phyloP scores from a whole-genome alignment of 2,797 vertebrate species.

The Squalus acanthias region DNA sequence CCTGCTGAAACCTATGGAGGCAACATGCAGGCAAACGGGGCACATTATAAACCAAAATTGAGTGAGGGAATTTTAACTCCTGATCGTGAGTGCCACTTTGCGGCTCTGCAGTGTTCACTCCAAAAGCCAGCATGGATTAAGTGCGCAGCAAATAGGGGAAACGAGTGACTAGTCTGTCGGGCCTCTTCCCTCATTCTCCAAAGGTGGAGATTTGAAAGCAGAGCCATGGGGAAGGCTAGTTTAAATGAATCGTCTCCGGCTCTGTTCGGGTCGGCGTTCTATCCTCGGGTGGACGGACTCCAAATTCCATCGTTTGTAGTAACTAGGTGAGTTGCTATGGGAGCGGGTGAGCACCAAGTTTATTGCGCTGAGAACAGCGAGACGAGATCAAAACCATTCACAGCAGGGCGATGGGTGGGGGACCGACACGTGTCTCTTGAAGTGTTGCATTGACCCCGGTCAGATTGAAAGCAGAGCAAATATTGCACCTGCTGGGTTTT shows the following conservation, averaged over 20 bases:
- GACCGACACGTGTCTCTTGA: neutral
- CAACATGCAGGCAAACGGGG: neutral
- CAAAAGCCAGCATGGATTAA: neutral
- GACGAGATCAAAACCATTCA: neutral
- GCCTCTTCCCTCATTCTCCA: neutral
- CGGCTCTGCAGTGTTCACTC: neutral
- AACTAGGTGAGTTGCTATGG: constrained; percentile 24
- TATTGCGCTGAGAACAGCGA: neutral
- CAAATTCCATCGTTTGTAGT: constrained; percentile 21
- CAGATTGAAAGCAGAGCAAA: neutral
- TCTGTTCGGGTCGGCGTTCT: neutral
- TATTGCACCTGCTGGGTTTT: neutral
- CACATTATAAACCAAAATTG: neutral
- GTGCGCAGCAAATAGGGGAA: neutral
- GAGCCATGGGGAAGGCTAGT: neutral
- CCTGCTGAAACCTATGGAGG: neutral
- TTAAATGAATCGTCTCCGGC: neutral
- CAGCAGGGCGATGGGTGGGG: neutral
- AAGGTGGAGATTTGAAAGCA: neutral
- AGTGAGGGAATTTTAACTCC: neutral
- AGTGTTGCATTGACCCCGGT: neutral
- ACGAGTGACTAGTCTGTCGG: neutral
- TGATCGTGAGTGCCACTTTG: neutral
- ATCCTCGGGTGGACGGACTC: neutral
- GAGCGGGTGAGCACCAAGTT: neutral